phyloP scores from a whole-genome alignment of 1,140 invertebrate species.

The Drosophila kurseongensis region DNA sequence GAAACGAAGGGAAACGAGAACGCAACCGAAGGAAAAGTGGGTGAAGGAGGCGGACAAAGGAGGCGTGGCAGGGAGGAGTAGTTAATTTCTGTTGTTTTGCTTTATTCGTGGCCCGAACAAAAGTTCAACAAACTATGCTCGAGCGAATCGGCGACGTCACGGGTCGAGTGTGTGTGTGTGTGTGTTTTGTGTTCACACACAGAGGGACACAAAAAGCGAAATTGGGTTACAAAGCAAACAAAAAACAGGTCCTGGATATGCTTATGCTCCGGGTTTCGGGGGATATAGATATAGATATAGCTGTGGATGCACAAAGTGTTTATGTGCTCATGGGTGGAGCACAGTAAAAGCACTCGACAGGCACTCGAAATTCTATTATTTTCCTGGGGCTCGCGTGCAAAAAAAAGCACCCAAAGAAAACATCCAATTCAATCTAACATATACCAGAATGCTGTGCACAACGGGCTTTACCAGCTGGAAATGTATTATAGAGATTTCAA shows the following conservation, averaged over 20 bases:
- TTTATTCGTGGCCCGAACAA: conserved; percentile 52
- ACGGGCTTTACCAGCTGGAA: too few species aligned
- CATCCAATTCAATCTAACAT: background rate
- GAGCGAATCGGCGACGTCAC: conserved; percentile 57
- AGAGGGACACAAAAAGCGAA: conserved; percentile 34
- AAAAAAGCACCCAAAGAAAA: conserved; percentile 16
- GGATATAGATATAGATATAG: conserved; percentile 7
- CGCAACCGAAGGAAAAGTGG: conserved; percentile 17
- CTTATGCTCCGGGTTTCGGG: conserved; percentile 7
- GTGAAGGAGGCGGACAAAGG: conserved; percentile 8
- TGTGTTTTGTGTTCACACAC: background rate
- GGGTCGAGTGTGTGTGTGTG: conserved; percentile 16
- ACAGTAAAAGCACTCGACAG: conserved; percentile 18
- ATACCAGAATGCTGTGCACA: background rate
- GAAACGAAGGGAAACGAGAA: conserved; percentile 38
- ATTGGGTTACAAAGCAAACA: conserved; percentile 78
- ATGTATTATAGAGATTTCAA: too few species aligned
- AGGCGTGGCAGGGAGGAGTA: conserved; percentile 25
- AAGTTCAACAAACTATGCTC: conserved; percentile 68
- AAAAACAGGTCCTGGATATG: conserved; percentile 49
- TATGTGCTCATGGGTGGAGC: conserved; percentile 9
- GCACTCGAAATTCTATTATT: conserved; percentile 42
- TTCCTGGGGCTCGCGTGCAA: conserved; percentile 6
- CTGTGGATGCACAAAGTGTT: conserved; percentile 31
- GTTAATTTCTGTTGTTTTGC: conserved; percentile 66